phyloP scores from a whole-genome alignment of 2,797 vertebrate species.

The Poecilia wingei region DNA sequence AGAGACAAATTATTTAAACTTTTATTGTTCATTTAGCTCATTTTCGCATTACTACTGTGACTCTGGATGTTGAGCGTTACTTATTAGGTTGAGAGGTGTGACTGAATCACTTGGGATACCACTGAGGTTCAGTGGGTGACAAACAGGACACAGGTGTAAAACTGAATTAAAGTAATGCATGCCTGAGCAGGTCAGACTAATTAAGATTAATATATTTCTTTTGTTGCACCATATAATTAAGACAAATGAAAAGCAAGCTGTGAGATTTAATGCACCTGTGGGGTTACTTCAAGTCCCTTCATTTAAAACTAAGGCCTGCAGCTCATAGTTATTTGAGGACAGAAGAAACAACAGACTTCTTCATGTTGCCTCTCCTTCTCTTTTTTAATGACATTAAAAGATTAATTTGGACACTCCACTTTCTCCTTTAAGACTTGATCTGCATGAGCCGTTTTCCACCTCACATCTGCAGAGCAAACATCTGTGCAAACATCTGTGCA shows the following conservation, averaged over 20 bases:
- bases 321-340: constrained; percentile 30
- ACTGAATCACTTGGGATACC: constrained; percentile 8
- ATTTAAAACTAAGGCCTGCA: constrained; percentile 27
- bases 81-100: constrained; percentile 13
- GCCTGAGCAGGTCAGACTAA: constrained; percentile 27
- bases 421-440: constrained; percentile 20
- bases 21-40: background rate
- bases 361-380: background rate
- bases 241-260: constrained; percentile 44
- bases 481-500: constrained; percentile 25
- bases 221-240: constrained; percentile 41
- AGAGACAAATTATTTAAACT: background rate
- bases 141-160: constrained; percentile 43
- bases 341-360: constrained; percentile 7
- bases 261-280: constrained; percentile 34
- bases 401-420: constrained; percentile 2
- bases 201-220: constrained; percentile 40
- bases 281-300: constrained; percentile 16
- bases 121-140: constrained; percentile 37
- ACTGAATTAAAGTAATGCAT: constrained; percentile 46
- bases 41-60: background rate
- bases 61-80: background rate
- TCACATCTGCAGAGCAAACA: constrained; percentile 37
- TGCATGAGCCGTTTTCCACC: constrained; percentile 25
- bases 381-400: constrained; percentile 10